Percentiles rank a stretch among this genome's conserved stretches.
Conservation (phyloP, 2,113 vertebrate species). For the Hippopotamus amphibius region DNA sequence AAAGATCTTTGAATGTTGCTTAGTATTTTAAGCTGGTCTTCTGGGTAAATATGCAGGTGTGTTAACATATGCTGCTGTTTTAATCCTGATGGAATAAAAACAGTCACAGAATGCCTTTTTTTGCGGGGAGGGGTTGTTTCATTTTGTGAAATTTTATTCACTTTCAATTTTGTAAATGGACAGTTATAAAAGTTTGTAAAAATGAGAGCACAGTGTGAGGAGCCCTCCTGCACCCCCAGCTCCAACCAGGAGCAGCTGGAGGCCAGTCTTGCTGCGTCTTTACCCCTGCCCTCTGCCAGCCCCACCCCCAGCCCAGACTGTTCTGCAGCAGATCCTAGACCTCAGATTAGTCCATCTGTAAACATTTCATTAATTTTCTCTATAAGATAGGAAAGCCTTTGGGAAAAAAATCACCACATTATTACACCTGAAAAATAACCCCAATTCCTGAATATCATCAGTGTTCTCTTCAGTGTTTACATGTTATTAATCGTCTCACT, state of each 20-base stretch:
- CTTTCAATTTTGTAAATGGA: background rate
- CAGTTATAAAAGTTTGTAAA: background rate
- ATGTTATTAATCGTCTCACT: background rate
- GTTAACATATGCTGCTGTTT: no score
- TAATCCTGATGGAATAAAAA: background rate
- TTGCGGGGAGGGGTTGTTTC: background rate
- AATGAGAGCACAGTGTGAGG: rapidly evolving
- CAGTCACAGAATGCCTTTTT: background rate
- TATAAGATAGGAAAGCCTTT: background rate
- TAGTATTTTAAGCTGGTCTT: background rate
- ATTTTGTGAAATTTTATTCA: background rate
- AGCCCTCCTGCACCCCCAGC: rapidly evolving
- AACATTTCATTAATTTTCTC: background rate
- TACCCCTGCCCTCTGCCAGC: background rate
- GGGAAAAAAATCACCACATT: background rate
- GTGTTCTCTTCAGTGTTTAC: rapidly evolving
- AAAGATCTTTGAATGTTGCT: background rate
- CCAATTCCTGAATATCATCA: rapidly evolving
- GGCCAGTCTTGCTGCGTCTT: background rate
- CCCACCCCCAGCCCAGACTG: background rate
- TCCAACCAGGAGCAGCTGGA: background rate
- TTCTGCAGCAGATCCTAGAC: background rate
- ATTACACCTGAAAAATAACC: background rate
- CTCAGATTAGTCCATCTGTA: background rate
- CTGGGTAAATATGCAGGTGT: rapidly evolving